Percentiles rank a stretch among this genome's conserved stretches.
These are phyloP conservation scores for Chromobotia macracanthus DNA, from an alignment of 2,797 vertebrate species.

Conservation along the genomic window DNA sequence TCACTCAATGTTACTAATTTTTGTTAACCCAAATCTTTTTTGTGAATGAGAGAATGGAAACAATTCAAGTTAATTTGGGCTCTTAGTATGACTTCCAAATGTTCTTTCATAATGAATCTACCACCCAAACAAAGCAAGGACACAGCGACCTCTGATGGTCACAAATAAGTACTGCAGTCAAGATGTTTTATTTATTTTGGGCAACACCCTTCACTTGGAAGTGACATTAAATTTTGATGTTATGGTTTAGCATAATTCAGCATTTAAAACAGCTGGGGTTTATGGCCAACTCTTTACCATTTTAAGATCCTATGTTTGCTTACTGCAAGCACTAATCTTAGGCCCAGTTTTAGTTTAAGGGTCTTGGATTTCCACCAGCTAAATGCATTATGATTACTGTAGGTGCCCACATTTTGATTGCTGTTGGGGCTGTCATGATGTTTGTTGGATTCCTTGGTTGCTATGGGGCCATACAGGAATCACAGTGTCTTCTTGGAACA, in stretches of 20 bases:
- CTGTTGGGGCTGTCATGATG: constrained; percentile 97
- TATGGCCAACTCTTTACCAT: neutral
- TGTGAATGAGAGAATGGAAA: constrained; percentile 48
- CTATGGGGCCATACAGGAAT: constrained; percentile 97
- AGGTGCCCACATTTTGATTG: constrained; percentile 96
- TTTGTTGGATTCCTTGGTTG: constrained; percentile 97
- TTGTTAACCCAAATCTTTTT: neutral
- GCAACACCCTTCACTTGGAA: neutral
- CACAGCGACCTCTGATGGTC: constrained; percentile 45
- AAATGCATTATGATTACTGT: constrained; percentile 6
- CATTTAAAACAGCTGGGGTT: neutral
- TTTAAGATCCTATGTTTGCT: too few species aligned
- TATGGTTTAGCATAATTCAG: neutral
- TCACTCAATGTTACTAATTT: constrained; percentile 31
- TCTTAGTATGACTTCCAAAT: constrained; percentile 30
- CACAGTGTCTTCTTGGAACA: constrained; percentile 95
- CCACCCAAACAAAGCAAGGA: neutral
- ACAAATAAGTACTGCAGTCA: neutral
- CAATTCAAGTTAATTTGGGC: constrained; percentile 35
- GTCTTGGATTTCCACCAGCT: neutral
- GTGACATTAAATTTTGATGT: neutral
- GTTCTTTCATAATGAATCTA: neutral
- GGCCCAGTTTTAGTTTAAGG: neutral
- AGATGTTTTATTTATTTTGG: neutral
- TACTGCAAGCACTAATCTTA: neutral